Percentiles rank a stretch among this genome's conserved stretches.
phyloP scores from a whole-genome alignment of 2,888 invertebrate genomes.

The Geotrupes spiniger region DNA sequence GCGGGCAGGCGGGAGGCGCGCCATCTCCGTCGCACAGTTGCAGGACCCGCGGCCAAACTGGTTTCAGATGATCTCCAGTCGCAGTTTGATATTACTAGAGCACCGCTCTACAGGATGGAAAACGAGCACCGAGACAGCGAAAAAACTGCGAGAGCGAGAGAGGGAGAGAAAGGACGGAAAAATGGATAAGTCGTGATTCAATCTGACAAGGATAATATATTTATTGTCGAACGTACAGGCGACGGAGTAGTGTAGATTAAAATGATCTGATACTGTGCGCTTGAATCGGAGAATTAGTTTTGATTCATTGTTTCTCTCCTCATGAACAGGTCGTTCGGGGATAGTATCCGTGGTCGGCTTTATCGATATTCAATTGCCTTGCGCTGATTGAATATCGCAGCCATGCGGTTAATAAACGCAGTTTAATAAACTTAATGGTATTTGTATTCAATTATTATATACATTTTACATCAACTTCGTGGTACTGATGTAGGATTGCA shows the following conservation, averaged over 20 bases:
- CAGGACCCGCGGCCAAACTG: slow-evolving; percentile 21
- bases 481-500: no score
- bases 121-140: background rate
- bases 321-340: background rate
- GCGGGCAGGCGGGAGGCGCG: background rate
- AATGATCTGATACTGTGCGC: slow-evolving; percentile 13
- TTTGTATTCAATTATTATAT: no score
- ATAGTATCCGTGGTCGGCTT: no score
- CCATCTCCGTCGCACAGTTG: slow-evolving; percentile 15
- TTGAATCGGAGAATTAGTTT: slow-evolving; percentile 11
- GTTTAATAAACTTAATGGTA: no score
- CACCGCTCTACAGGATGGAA: slow-evolving; percentile 15
- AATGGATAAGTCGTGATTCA: slow-evolving; percentile 18
- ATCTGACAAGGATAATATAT: slow-evolving; percentile 20
- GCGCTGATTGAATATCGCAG: no score
- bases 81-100: slow-evolving; percentile 30
- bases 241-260: slow-evolving; percentile 16
- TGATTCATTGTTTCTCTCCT: slow-evolving; percentile 16
- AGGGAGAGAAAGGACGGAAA: slow-evolving; percentile 13
- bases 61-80: slow-evolving; percentile 24
- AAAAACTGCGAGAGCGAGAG: no score
- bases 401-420: no score
- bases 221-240: slow-evolving; percentile 9
- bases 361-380: no score
- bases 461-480: no score